Conservation (phyloP, 2,888 invertebrate species). For the Tenthredo mesomela region DNA sequence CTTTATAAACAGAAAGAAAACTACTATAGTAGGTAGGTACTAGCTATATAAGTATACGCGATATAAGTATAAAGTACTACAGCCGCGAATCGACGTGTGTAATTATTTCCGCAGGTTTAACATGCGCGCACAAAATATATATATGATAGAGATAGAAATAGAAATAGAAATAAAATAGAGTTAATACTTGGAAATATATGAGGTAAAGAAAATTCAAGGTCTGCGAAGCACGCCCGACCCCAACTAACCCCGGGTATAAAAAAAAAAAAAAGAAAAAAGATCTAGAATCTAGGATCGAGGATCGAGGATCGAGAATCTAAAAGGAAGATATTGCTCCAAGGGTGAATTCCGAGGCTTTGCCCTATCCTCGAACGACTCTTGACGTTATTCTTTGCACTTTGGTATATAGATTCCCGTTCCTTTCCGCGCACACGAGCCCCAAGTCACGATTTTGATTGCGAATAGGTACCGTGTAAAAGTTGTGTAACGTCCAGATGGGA, state of each 20-base stretch:
- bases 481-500: conserved; percentile 44
- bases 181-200: conserved; percentile 10
- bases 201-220: conserved; percentile 27
- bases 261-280: not conserved
- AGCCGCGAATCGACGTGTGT: not conserved
- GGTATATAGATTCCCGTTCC: conserved; percentile 58
- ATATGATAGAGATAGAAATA: not conserved
- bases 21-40: no score
- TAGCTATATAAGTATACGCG: not conserved
- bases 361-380: not conserved
- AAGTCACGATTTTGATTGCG: conserved; percentile 71
- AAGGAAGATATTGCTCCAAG: not conserved
- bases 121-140: no score
- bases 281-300: conserved; percentile 53
- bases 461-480: conserved; percentile 56
- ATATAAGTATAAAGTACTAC: not conserved
- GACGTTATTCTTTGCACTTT: conserved; percentile 19
- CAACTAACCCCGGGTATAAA: conserved; percentile 66
- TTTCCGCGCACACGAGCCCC: conserved; percentile 62
- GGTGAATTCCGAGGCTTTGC: not conserved
- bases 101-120: not conserved
- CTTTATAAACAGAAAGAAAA: not conserved
- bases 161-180: not conserved
- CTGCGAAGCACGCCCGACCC: conserved; percentile 61
- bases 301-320: conserved; percentile 65